Base-by-base conservation (phyloP, 2,888 invertebrate genomes). In the Melinaea menophilus region DNA sequence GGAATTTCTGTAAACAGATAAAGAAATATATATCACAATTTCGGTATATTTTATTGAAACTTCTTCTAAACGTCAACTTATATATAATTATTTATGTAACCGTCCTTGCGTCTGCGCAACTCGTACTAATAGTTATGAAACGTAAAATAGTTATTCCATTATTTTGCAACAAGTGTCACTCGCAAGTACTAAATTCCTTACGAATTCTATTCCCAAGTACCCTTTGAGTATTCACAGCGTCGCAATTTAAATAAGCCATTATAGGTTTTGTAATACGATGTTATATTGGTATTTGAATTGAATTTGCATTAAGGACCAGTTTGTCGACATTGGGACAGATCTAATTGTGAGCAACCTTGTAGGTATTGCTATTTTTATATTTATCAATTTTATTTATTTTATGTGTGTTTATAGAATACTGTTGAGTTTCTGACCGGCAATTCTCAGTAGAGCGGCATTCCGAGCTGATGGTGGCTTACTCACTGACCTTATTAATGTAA, bases 181-280 rank as follows among this genome's bases (percentile, higher is more conserved):
- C 59, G 45, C 51, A 51, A 61, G 41, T 5, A n/a, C 12, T 31
- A 33, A 12, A 56, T 55, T 60, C 41, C 5, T 55, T 35, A 4
- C 56, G 56, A 61, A 61, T 33, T 59, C n/a, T 22, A 35, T 45
- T 59, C n/a, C 3, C 33, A 35, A 37, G 13, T 22, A 45, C 22
- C 22, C 31, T 51, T 65, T 64, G 58, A 64, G 51, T 62, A 59
- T 59, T 56, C 61, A 61, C 48, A 33, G 56, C 56, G 41, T 57
- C 56, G 56, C 56, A 56, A 62, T 65, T 62, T 58, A 65, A 65
- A 62, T 65, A 62, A 65, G 61, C 61, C 56, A 65, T 65, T 65
- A 62, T 61, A 48, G 56, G 60, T 64, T 57, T 65, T 62, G 64
- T 62, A 65, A 65, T 59, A 64, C 58, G 33, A 56, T 59, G 55